Evolutionary conservation across 2,888 invertebrate species (phyloP), one percentile per base, ranked within the genome.

Genomic region (Pinctada fucata): DNA sequence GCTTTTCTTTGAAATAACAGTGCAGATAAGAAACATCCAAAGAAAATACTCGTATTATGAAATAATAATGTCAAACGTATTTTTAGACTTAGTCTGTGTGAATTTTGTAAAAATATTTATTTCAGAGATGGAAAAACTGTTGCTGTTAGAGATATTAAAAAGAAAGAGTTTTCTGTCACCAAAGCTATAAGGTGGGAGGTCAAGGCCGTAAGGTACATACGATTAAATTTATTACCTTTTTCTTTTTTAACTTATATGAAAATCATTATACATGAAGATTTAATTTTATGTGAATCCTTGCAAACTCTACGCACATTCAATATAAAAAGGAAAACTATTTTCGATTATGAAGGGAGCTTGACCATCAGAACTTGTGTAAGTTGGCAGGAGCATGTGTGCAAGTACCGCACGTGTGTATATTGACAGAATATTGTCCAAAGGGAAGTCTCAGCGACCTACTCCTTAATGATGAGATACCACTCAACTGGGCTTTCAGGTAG

Each of bases 401-500:
- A 48, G 82, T 83, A 5, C 87, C 86, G 4, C 82, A 87, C 65
- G 81, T 90, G 16, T 82, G 80, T 72, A 85, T 89, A 5, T 71
- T 89, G 31, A 85, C 82, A 49, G 87, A 88, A 68, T 89, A 89
- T 79, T 89, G 88, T 74, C 85, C 87, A 48, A 90, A 90, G 68
- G 90, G 90, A 48, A 87, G 87, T 70, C 79, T 90, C 5, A 85
- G 81, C 71, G 89, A 90, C 72, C 87, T 89, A 1, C 75, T 90
- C 52, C 82, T 82, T 63, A 87, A 87, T 52, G 88, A 88, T 4
- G 80, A 86, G 6, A 83, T 89, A 13, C 89, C 89, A 3, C 83
- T 90, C 31, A 87, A 84, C 80, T 89, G 90, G 90, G 79, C 85
- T 3, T 90, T 90, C 80, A 84, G 86, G 86, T 86, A 79, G 49